These are phyloP conservation scores for Hypanus sabinus DNA, from an alignment of 2,113 vertebrate genomes.

Conservation along the genomic window DNA sequence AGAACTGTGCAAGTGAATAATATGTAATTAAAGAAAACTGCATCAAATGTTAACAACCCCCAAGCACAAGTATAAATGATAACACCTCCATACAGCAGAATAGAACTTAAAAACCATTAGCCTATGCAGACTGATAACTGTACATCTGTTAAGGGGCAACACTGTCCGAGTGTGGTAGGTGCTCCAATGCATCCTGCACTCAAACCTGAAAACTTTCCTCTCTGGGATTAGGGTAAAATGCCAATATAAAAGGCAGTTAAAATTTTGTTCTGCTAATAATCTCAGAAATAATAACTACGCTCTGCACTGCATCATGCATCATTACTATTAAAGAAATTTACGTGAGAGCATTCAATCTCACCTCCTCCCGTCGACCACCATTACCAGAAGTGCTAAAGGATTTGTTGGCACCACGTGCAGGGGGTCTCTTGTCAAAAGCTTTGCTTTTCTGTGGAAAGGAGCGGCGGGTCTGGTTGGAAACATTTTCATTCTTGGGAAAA, in stretches of 20 bases:
- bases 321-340: not conserved
- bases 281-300: not conserved
- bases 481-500: constrained; percentile 84
- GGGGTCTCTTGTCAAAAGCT: constrained; percentile 98
- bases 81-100: not conserved
- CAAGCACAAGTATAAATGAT: not conserved
- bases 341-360: constrained; percentile 47
- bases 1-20: not conserved
- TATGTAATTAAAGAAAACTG: not conserved
- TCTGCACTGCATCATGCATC: not conserved
- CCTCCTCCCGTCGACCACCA: constrained; percentile 98
- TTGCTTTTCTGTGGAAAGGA: constrained; percentile 98
- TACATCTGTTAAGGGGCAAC: not conserved
- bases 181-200: not conserved
- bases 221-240: not conserved
- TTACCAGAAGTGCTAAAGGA: constrained; percentile 75
- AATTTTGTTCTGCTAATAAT: not conserved
- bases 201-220: not conserved
- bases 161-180: not conserved
- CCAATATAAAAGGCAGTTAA: not conserved
- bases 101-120: not conserved
- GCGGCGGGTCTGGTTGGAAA: constrained; percentile 74
- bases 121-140: not conserved
- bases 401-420: constrained; percentile 70
- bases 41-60: not conserved